Percentiles rank a stretch among this genome's conserved stretches.
phyloP scores from a whole-genome alignment of 2,797 vertebrate genomes.

The Lagocephalus sceleratus region DNA sequence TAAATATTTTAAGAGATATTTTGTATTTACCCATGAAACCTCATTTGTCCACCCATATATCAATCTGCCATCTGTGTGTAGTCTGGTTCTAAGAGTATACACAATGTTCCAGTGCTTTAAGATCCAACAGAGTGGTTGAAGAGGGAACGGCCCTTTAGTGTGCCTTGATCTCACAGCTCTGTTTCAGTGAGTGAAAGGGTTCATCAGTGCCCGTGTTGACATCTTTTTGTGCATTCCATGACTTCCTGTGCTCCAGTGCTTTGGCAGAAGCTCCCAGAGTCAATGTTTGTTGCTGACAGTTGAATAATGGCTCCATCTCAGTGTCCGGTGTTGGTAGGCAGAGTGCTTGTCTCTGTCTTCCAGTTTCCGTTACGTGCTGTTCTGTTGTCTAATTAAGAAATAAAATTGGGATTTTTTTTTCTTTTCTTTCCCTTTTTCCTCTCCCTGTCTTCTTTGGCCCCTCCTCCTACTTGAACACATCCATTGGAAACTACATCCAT shows the following conservation, averaged over 20 bases:
- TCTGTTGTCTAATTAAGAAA: conserved; percentile 62
- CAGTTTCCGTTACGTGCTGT: conserved; percentile 58
- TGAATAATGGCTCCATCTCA: conserved; percentile 50
- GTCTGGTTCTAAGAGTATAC: conserved; percentile 69
- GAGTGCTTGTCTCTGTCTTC: conserved; percentile 74
- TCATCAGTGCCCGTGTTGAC: conserved; percentile 45
- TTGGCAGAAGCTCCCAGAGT: conserved; percentile 65
- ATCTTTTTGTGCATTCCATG: conserved; percentile 67
- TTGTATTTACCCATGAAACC: conserved; percentile 81
- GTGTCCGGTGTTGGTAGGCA: conserved; percentile 50
- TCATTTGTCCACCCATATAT: conserved; percentile 74
- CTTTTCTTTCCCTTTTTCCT: conserved; percentile 33
- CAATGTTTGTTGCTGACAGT: conserved; percentile 54
- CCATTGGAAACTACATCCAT: conserved; percentile 31
- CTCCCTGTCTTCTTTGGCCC: conserved; percentile 9
- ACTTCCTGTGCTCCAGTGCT: conserved; percentile 66
- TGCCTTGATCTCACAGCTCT: conserved; percentile 68
- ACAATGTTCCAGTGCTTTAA: conserved; percentile 78
- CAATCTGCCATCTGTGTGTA: conserved; percentile 72
- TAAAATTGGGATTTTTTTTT: conserved; percentile 55
- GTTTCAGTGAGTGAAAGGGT: conserved; percentile 52
- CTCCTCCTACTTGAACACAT: conserved; percentile 32
- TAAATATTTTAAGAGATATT: conserved; percentile 84
- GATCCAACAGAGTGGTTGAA: conserved; percentile 44
- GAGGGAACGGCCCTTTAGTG: conserved; percentile 61